These are phyloP conservation scores for Pseudorhiza aurosa DNA, from an alignment of 30 jellyfish, hydroid and myxozoan species.

Conservation along the genomic window DNA sequence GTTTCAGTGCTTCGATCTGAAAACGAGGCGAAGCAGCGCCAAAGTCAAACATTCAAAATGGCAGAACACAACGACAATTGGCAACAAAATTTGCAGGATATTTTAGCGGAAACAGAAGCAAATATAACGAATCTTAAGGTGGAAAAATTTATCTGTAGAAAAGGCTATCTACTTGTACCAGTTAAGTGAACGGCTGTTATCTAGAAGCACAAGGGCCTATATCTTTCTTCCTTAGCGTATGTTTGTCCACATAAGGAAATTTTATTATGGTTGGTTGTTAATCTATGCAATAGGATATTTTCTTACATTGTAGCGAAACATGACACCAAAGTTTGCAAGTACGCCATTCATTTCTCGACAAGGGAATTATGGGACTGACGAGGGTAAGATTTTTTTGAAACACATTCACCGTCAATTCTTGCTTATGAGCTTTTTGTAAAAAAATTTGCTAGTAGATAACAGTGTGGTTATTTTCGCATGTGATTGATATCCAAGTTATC, in stretches of 20 bases:
- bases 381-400: background rate
- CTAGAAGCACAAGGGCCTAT: too few species aligned
- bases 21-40: slow-evolving; percentile 36
- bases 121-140: slow-evolving; percentile 36
- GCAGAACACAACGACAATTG: slow-evolving; percentile 21
- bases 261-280: too few species aligned
- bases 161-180: too few species aligned
- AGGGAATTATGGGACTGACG: background rate
- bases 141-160: too few species aligned
- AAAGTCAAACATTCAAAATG: slow-evolving; percentile 22
- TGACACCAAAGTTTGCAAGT: slow-evolving; percentile 33
- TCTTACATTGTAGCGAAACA: slow-evolving; percentile 1
- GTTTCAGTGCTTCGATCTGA: background rate
- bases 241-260: too few species aligned
- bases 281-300: too few species aligned
- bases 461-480: too few species aligned
- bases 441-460: too few species aligned
- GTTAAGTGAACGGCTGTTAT: too few species aligned
- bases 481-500: background rate
- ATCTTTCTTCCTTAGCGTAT: too few species aligned
- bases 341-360: slow-evolving; percentile 23
- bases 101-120: slow-evolving; percentile 34
- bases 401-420: background rate
- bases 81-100: slow-evolving; percentile 11
- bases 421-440: too few species aligned